Percentiles rank a stretch among this genome's conserved stretches.
Conservation (phyloP, 2,888 invertebrate genomes). For the Luperina testacea region DNA sequence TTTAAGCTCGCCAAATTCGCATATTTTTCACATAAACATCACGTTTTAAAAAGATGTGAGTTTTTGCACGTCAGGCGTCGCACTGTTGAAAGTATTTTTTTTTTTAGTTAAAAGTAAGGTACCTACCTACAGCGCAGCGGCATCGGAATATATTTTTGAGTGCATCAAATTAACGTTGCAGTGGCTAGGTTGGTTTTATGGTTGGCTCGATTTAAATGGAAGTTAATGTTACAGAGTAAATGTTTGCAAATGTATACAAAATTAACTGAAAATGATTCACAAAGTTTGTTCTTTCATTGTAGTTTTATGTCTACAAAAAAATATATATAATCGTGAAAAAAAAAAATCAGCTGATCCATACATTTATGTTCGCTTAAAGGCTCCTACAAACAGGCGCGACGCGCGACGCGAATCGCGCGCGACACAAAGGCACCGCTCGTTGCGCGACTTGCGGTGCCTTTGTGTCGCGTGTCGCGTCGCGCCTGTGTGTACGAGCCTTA, state of each 20-base stretch:
- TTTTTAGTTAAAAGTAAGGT: neutral
- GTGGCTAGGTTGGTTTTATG: constrained; percentile 18
- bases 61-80: neutral
- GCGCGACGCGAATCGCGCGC: too few species aligned
- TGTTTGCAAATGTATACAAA: neutral
- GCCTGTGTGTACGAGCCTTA: too few species aligned
- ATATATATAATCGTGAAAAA: too few species aligned
- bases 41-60: too few species aligned
- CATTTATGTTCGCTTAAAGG: too few species aligned
- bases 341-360: too few species aligned
- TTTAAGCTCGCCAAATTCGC: neutral
- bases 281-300: neutral
- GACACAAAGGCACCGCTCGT: too few species aligned
- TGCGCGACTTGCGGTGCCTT: too few species aligned
- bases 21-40: neutral
- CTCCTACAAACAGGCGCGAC: too few species aligned
- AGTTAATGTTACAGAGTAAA: constrained; percentile 13
- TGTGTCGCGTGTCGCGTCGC: too few species aligned
- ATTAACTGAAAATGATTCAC: neutral
- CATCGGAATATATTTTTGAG: constrained; percentile 10
- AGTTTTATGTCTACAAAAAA: neutral
- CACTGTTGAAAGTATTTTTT: neutral
- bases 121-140: too few species aligned
- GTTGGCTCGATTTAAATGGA: constrained; percentile 5
- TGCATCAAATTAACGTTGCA: neutral